Base-by-base conservation (phyloP, 2,113 vertebrate genomes). In the Anguilla japonica region DNA sequence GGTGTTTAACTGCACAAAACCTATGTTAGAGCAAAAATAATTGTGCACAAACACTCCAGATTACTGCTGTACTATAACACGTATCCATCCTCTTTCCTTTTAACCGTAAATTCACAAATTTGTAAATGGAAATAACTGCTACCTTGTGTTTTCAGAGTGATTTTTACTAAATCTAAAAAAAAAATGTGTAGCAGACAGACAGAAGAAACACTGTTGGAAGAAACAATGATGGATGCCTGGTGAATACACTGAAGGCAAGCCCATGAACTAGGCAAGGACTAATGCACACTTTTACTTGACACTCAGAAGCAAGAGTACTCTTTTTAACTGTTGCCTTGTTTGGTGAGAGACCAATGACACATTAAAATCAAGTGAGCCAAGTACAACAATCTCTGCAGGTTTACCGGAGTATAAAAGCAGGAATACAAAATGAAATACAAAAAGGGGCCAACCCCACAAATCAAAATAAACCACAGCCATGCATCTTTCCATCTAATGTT, bases 51-150 rank as follows among this genome's bases (percentile, higher is more conserved):
- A 34, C 34, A 34, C 34, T 34, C 34, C 34, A 34, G 34, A 34
- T 34, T 34, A 18, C 14, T 87, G 82, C 87, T 85, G 89, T 80
- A 46, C 89, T 79, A 29, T 88, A 88, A 90, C 67, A 60, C 85
- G 83, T 50, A 82, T 84, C 86, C 41, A 75, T 75, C 84, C 85
- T 79, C 90, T 81, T 43, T 71, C 88, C 89, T 89, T 87, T 81
- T 89, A 91, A 94, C 91, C 89, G 94, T 90, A 91, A 93, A 92
- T 92, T 87, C n/a, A n/a, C n/a, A n/a, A n/a, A n/a, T n/a, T n/a
- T n/a, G n/a, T n/a, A n/a, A n/a, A n/a, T n/a, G n/a, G n/a, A 89
- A 93, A 92, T 91, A 94, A 93, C 92, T 91, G 89, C 87, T 91
- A 91, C 88, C 92, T 93, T 94, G 94, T 94, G 93, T 92, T 34